phyloP scores from a whole-genome alignment of 2,113 vertebrate genomes.

The Poeciliopsis occidentalis region DNA sequence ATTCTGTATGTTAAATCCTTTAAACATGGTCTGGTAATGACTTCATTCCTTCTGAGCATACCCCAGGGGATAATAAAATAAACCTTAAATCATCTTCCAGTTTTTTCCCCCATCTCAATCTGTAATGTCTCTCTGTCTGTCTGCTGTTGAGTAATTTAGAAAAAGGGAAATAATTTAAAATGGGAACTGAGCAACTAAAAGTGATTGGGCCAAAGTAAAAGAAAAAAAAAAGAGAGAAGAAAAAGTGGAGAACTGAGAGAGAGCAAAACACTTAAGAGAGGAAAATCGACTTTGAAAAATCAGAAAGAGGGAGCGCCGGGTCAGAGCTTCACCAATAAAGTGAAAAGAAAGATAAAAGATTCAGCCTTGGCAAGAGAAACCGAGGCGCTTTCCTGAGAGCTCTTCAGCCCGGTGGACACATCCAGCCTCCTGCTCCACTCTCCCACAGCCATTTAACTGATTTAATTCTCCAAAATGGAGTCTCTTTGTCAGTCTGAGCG shows the following conservation, averaged over 20 bases:
- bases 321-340: conserved; percentile 59
- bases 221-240: conserved; percentile 25
- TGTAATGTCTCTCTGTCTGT: conserved; percentile 5
- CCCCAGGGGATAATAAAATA: not conserved
- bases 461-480: conserved; percentile 74
- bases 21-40: conserved; percentile 18
- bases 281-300: conserved; percentile 68
- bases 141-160: conserved; percentile 10
- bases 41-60: not conserved
- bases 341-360: conserved; percentile 44
- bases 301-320: conserved; percentile 53
- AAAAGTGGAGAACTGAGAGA: conserved; percentile 34
- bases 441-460: conserved; percentile 66
- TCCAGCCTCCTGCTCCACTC: conserved; percentile 52
- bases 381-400: conserved; percentile 61
- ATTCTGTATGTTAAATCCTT: conserved; percentile 1
- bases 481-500: conserved; percentile 58
- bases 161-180: conserved; percentile 38
- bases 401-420: conserved; percentile 54
- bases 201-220: conserved; percentile 39
- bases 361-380: conserved; percentile 55
- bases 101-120: conserved; percentile 1
- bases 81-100: conserved; percentile 11
- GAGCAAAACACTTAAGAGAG: conserved; percentile 64
- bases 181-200: conserved; percentile 38